Conservation (phyloP, 2,113 vertebrate species). For the Hippopotamus amphibius region DNA sequence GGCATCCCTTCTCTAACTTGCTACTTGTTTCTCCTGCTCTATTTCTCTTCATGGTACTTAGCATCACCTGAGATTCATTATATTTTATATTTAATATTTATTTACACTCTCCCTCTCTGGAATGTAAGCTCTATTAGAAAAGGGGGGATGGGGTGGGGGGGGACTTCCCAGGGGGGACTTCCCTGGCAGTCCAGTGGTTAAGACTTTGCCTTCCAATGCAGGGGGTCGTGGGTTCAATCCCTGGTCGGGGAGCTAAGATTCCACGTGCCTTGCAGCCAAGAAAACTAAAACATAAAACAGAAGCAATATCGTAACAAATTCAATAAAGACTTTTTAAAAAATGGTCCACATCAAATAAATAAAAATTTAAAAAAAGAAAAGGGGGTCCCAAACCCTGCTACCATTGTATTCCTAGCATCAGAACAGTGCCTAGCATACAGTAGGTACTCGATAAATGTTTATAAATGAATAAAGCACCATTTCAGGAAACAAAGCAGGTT, state of each 20-base stretch:
- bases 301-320: too few relatives aligned
- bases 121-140: not conserved
- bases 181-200: too few relatives aligned
- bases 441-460: not conserved
- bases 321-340: too few relatives aligned
- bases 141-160: not conserved
- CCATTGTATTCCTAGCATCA: not conserved
- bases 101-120: not conserved
- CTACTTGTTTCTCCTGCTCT: conserved; percentile 17
- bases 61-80: not conserved
- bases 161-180: too few relatives aligned
- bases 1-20: not conserved
- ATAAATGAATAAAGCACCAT: not conserved
- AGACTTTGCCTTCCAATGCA: too few relatives aligned
- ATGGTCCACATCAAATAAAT: too few relatives aligned
- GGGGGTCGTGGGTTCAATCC: too few relatives aligned
- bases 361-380: not conserved
- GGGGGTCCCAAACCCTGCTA: not conserved
- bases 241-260: too few relatives aligned
- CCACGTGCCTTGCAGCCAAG: too few relatives aligned
- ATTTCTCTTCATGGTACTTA: conserved; percentile 37
- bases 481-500: conserved; percentile 19
- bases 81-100: conserved; percentile 22
- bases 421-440: not conserved
- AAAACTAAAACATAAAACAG: too few relatives aligned